Conservation (phyloP, 2,888 invertebrate species). For the Cephonodes hylas region DNA sequence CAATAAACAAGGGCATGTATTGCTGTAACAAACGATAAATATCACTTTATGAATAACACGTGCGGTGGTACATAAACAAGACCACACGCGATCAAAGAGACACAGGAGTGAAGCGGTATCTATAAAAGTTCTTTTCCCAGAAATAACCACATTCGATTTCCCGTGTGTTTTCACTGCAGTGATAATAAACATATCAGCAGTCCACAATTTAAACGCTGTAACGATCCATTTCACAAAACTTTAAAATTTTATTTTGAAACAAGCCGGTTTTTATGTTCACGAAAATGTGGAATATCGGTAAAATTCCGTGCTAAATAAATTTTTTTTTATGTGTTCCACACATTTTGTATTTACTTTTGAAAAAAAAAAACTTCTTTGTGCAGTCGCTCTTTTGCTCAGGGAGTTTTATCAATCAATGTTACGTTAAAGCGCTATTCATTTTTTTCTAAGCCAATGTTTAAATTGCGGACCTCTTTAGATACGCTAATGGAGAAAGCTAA, state of each 20-base stretch:
- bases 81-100: slow-evolving; percentile 74
- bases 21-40: slow-evolving; percentile 19
- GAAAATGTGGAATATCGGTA: neutral
- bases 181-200: slow-evolving; percentile 74
- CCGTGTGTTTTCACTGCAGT: slow-evolving; percentile 55
- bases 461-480: slow-evolving; percentile 16
- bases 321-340: neutral
- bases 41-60: slow-evolving; percentile 35
- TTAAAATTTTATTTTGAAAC: slow-evolving; percentile 44
- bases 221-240: slow-evolving; percentile 54
- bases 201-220: slow-evolving; percentile 56
- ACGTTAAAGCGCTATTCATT: neutral
- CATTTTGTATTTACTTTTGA: neutral
- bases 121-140: slow-evolving; percentile 67
- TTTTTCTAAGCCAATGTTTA: neutral
- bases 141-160: slow-evolving; percentile 58
- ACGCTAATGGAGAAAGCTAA: neutral
- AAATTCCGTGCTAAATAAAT: neutral
- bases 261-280: slow-evolving; percentile 22
- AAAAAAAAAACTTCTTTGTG: neutral
- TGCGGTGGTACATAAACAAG: slow-evolving; percentile 36
- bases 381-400: neutral
- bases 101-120: slow-evolving; percentile 49
- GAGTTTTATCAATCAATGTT: neutral
- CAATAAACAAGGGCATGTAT: slow-evolving; percentile 13